Evolutionary conservation across 2,797 vertebrate genomes (phyloP).

Genomic region (Centropyge bicolor): DNA sequence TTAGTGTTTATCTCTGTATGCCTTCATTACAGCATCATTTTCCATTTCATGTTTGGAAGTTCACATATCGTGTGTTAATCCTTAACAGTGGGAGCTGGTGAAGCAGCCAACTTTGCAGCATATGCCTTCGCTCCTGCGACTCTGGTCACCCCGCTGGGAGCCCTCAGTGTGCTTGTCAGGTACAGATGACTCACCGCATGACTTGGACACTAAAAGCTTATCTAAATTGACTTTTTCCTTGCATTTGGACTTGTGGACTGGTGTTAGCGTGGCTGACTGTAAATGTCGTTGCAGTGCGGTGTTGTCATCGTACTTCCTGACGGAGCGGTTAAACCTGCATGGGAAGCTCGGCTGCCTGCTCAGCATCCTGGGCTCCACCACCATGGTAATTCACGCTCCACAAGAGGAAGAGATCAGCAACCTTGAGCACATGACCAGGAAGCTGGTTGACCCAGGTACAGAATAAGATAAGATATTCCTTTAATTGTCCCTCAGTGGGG

Average conservation of each 20-base stretch:
- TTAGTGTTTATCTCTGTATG: slow-evolving; percentile 2
- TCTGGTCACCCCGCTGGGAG: slow-evolving; percentile 96
- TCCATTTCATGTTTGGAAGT: not conserved
- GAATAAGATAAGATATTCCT: too few relatives aligned
- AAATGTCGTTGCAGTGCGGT: slow-evolving; percentile 89
- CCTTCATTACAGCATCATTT: not conserved
- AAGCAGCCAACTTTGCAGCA: slow-evolving; percentile 97
- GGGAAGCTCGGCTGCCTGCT: slow-evolving; percentile 98
- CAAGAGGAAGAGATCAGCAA: slow-evolving; percentile 97
- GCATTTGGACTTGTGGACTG: not conserved
- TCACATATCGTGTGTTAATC: slow-evolving; percentile 18
- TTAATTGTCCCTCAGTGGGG: too few relatives aligned
- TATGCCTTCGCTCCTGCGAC: slow-evolving; percentile 99
- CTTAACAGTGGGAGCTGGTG: slow-evolving; percentile 94
- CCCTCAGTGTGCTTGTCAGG: slow-evolving; percentile 99
- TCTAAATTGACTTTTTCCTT: not conserved
- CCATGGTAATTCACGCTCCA: slow-evolving; percentile 98
- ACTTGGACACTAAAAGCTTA: not conserved
- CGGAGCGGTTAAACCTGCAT: slow-evolving; percentile 96
- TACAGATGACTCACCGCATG: slow-evolving; percentile 68
- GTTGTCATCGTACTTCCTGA: slow-evolving; percentile 97
- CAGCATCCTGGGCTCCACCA: slow-evolving; percentile 96
- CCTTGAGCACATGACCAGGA: slow-evolving; percentile 92
- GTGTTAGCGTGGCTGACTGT: not conserved
- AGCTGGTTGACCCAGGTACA: slow-evolving; percentile 96